Evolutionary conservation across 1,140 invertebrate species (phyloP).

Genomic region (Panagrolaimus sp.): DNA sequence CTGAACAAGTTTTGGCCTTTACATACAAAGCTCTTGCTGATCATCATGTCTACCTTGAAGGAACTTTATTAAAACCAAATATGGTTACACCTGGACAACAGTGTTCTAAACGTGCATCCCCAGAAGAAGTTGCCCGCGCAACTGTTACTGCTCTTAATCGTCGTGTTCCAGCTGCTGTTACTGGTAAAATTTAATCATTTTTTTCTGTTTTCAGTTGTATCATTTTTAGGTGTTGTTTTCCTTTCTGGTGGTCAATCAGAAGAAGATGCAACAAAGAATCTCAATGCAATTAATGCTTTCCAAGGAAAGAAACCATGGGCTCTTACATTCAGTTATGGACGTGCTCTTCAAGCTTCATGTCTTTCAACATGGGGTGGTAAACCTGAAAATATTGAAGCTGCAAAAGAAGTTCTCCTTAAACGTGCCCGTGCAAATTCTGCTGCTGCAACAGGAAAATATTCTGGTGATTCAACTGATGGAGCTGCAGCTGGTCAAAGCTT

Average conservation of each 20-base stretch:
- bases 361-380: constrained; percentile 87
- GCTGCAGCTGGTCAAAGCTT: constrained; percentile 69
- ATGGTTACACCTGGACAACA: constrained; percentile 77
- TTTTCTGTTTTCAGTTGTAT: too few relatives aligned
- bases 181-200: constrained; percentile 61
- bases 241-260: constrained; percentile 94
- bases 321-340: constrained; percentile 92
- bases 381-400: constrained; percentile 74
- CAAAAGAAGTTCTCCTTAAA: constrained; percentile 80
- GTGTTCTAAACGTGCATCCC: constrained; percentile 57
- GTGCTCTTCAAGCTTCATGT: constrained; percentile 79
- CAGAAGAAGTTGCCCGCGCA: constrained; percentile 73
- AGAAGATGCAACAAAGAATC: constrained; percentile 86
- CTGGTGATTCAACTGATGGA: constrained; percentile 70
- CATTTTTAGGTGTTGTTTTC: constrained; percentile 72
- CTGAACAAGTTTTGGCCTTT: constrained; percentile 73
- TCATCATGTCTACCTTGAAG: constrained; percentile 94
- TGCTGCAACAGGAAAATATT: constrained; percentile 74
- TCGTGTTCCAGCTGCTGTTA: constrained; percentile 82
- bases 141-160: constrained; percentile 82
- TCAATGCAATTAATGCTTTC: constrained; percentile 86
- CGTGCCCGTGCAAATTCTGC: constrained; percentile 79
- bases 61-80: constrained; percentile 94
- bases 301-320: constrained; percentile 82
- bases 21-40: constrained; percentile 94